Conservation (phyloP, 2,888 invertebrate genomes). For the Ephialtes manifestator region DNA sequence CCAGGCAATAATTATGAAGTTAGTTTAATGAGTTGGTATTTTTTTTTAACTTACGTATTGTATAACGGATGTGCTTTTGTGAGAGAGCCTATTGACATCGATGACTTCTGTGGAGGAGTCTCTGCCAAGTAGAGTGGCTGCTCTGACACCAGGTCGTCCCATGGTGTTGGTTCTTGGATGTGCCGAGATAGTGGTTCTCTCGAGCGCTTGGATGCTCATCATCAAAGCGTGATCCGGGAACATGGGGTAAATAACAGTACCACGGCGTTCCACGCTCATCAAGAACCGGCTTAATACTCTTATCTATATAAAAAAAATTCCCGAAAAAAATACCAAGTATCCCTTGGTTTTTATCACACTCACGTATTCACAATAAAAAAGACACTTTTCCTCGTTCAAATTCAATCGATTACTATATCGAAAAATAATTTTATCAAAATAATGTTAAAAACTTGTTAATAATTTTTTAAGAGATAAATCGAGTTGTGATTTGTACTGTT, state of each 20-base stretch:
- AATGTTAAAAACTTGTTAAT: too few species aligned
- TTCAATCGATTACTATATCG: too few species aligned
- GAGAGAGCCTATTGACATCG: constrained; percentile 75
- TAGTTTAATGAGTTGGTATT: not conserved
- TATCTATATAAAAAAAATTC: not conserved
- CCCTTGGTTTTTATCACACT: not conserved
- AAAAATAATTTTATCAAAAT: too few species aligned
- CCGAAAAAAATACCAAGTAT: not conserved
- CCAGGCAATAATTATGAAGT: not conserved
- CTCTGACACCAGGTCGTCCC: constrained; percentile 74
- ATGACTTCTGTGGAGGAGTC: constrained; percentile 78
- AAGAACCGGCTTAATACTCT: constrained; percentile 29
- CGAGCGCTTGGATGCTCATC: constrained; percentile 73
- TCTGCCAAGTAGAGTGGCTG: constrained; percentile 72
- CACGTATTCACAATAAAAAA: not conserved
- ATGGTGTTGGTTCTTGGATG: constrained; percentile 28
- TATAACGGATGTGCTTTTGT: constrained; percentile 71
- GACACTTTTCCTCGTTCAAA: not conserved
- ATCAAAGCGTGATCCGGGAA: constrained; percentile 70
- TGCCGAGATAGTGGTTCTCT: constrained; percentile 62
- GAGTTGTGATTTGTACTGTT: not conserved
- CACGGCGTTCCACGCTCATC: constrained; percentile 69
- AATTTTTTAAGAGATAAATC: too few species aligned
- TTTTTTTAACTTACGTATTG: constrained; percentile 76
- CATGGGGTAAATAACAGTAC: constrained; percentile 73